Base-by-base conservation (phyloP, 2,888 invertebrate genomes). In the Dioctria rufipes region DNA sequence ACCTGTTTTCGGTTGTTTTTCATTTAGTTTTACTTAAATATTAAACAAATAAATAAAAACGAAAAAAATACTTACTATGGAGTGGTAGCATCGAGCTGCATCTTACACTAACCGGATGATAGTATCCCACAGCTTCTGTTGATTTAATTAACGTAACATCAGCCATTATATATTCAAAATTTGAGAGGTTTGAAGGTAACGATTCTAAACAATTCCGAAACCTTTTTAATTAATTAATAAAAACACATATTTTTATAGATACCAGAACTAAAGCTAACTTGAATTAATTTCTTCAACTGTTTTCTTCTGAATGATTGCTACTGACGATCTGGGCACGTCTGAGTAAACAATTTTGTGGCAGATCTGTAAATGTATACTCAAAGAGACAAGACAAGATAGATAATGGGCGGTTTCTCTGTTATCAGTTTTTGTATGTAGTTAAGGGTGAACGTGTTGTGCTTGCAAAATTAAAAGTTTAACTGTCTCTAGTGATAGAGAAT, bases 121-220 rank as follows among this genome's bases (percentile, higher is more conserved):
- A 82, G 49, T 82, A 82, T 80, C 79, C 81, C n/a, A 82, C 80
- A 80, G 71, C 78, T 46, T 81, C 82, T 49, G 39, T 80, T 5
- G 80, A 66, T 63, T 61, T 80, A 51, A 78, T 54, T n/a, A 78
- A 42, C 11, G 13, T 65, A 42, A 39, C 37, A 9, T 79, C 79
- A 4, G 60, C 60, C 79, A 79, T 79, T 63, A 39, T 61, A 39
- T 61, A 43, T 54, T 13, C 13, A n/a, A 37, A 54, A 58, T 5
- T 54, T 3, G 5, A 2, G 25, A 25, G 25, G 25, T 25, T 25
- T 25, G 25, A 25, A 25, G 25, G 25, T 25, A 25, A 25, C 25
- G 25, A 25, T 25, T 25, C 25, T 25, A 25, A 25, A 25, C 0
- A 1, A 25, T 25, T 25, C 2, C 2, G 25, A 25, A 25, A 25